Evolutionary conservation across 2,888 invertebrate species (phyloP), one percentile per base, ranked within the genome.

Genomic region (Phortica okadai): DNA sequence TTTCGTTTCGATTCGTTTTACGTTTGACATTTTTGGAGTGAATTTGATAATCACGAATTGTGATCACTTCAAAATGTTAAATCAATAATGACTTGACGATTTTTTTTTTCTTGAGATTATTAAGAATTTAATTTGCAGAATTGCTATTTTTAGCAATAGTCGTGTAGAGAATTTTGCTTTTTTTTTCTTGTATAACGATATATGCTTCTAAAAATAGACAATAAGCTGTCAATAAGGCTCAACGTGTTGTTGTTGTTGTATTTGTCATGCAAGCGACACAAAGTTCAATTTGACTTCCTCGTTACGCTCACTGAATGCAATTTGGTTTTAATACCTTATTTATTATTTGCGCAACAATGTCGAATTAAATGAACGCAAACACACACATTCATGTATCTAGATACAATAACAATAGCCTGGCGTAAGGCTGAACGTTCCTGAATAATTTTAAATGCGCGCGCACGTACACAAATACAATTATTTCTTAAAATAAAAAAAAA

Each of bases 221-320:
- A 50, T 11, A 50, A 50, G 4, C 33, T 25, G 62, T 25, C 42
- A 33, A 33, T 66, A 14, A 42, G 14, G 64, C 64, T 66, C 64
- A 64, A 33, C 21, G n/a, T n/a, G n/a, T 6, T 41, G 33, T 11
- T 56, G 45, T n/a, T n/a, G 21, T 8, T 25, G 14, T 56, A n/a
- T 72, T 77, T 77, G 74, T 77, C 79, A 76, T 81, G 80, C 83
- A 76, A 70, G 50, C 16, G 8, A 67, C 41, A n/a, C 14, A 76
- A 73, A 59, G 25, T 76, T 76, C 42, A 66, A 74, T 80, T 74
- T 58, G 78, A 84, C 83, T 85, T 85, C 85, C 87, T 87, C 80
- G 74, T 79, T 83, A 84, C 84, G 82, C 79, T 79, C 80, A 80
- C 82, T 82, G 85, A 80, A 87, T 86, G 66, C 66, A 66, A 66